Evolutionary conservation across 2,797 vertebrate species (phyloP).

Genomic region (Anas bahamensis): DNA sequence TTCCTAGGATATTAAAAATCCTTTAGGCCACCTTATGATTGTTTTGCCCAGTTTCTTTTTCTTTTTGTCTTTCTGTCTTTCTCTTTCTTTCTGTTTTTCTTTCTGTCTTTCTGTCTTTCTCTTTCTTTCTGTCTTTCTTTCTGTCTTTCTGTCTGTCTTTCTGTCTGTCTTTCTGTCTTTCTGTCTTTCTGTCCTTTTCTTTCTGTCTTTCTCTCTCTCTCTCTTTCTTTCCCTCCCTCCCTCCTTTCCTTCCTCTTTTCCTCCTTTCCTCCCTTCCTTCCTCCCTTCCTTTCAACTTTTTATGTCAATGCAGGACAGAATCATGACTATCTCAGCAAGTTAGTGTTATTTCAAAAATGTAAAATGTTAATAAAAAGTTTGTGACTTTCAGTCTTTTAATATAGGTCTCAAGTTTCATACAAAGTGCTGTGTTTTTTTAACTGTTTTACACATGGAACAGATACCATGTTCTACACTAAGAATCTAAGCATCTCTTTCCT

Average conservation of each 20-base stretch:
- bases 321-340: not conserved
- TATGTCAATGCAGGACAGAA: not conserved
- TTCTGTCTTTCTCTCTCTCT: too few species aligned
- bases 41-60: not conserved
- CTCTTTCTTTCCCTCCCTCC: too few species aligned
- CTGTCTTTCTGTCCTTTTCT: too few species aligned
- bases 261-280: too few species aligned
- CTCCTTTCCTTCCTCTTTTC: too few species aligned
- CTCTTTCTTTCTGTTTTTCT: too few species aligned
- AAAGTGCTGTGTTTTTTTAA: not conserved
- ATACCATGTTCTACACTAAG: not conserved
- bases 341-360: accelerated
- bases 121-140: too few species aligned
- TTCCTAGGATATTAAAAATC: not conserved
- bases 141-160: too few species aligned
- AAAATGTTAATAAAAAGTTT: not conserved
- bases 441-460: not conserved
- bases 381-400: not conserved
- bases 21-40: not conserved
- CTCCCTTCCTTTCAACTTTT: not conserved
- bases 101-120: too few species aligned
- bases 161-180: too few species aligned
- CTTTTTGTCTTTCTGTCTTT: too few species aligned
- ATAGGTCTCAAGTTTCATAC: not conserved
- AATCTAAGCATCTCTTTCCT: not conserved